phyloP scores from a whole-genome alignment of 1,140 invertebrate species.

The Diachasmimorpha longicaudata region DNA sequence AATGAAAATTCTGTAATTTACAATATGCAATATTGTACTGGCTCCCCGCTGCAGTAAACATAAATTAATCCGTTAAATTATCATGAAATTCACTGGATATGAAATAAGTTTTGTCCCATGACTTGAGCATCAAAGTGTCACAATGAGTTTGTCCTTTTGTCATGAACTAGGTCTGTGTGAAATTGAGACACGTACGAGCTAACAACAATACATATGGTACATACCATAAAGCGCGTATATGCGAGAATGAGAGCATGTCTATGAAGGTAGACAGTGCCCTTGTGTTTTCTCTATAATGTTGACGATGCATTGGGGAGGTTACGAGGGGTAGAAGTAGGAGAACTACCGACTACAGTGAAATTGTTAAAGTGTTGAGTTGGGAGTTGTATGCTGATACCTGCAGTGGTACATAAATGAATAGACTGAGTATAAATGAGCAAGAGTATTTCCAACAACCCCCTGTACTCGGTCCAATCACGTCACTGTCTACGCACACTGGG shows the following conservation, averaged over 20 bases:
- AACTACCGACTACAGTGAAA: background rate
- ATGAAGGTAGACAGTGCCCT: background rate
- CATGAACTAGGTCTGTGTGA: constrained; percentile 14
- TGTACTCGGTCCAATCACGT: constrained; percentile 26
- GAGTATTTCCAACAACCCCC: background rate
- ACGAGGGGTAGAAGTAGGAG: background rate
- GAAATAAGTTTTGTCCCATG: background rate
- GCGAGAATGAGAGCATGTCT: constrained; percentile 20
- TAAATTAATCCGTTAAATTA: background rate
- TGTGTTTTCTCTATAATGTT: background rate
- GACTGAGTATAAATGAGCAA: constrained; percentile 7
- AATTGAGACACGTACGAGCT: background rate
- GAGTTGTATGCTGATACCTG: background rate
- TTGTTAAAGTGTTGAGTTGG: background rate
- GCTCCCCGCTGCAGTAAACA: too few relatives aligned
- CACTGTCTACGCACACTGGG: background rate
- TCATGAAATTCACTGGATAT: background rate
- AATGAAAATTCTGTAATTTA: too few relatives aligned
- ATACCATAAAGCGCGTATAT: background rate
- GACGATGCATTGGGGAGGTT: background rate
- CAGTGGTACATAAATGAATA: constrained; percentile 17
- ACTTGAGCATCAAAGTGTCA: background rate
- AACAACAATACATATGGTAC: constrained; percentile 22
- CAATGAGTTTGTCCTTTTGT: background rate
- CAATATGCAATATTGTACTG: too few relatives aligned